Evolutionary conservation across 2,888 invertebrate species (phyloP), one percentile per base, ranked within the genome.

Genomic region (Leptothorax acervorum): DNA sequence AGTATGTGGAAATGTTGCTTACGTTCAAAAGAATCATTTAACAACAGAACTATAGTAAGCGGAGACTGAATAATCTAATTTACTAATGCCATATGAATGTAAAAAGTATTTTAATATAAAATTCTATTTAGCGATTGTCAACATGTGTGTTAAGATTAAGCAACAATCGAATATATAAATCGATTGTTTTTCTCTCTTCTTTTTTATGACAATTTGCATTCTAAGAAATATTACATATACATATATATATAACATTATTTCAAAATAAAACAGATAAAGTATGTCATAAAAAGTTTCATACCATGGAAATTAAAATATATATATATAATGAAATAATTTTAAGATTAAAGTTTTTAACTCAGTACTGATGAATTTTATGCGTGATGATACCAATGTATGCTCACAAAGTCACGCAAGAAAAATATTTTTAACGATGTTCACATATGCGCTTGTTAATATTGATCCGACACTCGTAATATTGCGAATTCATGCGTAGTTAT

Each of bases 361-460:
- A 23, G 18, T 31, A 51, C 0, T 51, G 11, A 35, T n/a, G 8
- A 53, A 70, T 35, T 51, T 51, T 70, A 5, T 3, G 3, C 11
- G 2, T 18, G 0, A 51, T 53, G 11, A 48, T 31, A 18, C 11
- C 2, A 48, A 2, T 48, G 28, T 28, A 51, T 68, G 2, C 9
- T 18, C 8, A 35, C 2, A 28, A 45, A 66, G 15, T 42, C 23
- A 68, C 31, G n/a, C 70, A n/a, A n/a, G 11, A 45, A 28, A 70
- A 70, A 70, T 53, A 31, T 70, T 51, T 70, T 18, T 51, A 51
- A 51, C 12, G 70, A 35, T 35, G 11, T 11, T 68, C 23, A 39
- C 51, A 35, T 55, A 9, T 28, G 42, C 42, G 15, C 53, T 55
- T 42, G 18, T 42, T 57, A 42, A 12, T 73, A 57, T 73, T 73